Conservation (phyloP, 2,797 vertebrate species). For the Nannoperca australis region DNA sequence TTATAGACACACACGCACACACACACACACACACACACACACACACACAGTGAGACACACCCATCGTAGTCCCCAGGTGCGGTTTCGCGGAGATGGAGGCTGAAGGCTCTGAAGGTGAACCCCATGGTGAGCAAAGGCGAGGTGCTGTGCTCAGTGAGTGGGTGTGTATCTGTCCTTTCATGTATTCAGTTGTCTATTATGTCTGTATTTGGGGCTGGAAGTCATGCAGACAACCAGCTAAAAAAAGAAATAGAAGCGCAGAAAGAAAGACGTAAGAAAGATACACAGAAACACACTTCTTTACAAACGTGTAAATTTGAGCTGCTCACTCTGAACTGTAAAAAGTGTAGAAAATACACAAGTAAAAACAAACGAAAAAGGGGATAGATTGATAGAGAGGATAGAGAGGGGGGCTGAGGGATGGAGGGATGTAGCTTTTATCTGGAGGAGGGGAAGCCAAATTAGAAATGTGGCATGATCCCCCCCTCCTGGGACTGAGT, state of each 20-base stretch:
- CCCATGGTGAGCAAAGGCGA: slow-evolving; percentile 69
- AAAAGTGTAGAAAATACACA: neutral
- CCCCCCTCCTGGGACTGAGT: slow-evolving; percentile 78
- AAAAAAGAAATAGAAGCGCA: neutral
- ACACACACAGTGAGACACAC: slow-evolving; percentile 49
- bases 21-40: slow-evolving; percentile 1
- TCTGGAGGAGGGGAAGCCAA: slow-evolving; percentile 79
- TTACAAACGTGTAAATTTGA: neutral
- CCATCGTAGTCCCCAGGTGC: slow-evolving; percentile 69
- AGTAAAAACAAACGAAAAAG: neutral
- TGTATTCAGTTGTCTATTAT: slow-evolving; percentile 58
- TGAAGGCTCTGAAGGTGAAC: slow-evolving; percentile 74
- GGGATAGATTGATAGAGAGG: slow-evolving; percentile 19
- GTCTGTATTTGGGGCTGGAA: slow-evolving; percentile 45
- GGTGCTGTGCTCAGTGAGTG: slow-evolving; percentile 47
- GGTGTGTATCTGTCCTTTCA: slow-evolving; percentile 53
- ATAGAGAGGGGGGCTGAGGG: slow-evolving; percentile 23
- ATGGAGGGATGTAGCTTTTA: slow-evolving; percentile 75
- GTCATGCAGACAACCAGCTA: slow-evolving; percentile 6
- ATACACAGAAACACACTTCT: neutral
- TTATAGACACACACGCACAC: slow-evolving; percentile 5
- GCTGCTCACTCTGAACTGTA: neutral
- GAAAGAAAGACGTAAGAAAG: neutral
- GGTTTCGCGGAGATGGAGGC: slow-evolving; percentile 60
- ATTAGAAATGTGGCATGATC: slow-evolving; percentile 82